Evolutionary conservation across 1,140 invertebrate species (phyloP), one percentile per base, ranked within the genome.

Genomic region (Lepeophtheirus salmonis): DNA sequence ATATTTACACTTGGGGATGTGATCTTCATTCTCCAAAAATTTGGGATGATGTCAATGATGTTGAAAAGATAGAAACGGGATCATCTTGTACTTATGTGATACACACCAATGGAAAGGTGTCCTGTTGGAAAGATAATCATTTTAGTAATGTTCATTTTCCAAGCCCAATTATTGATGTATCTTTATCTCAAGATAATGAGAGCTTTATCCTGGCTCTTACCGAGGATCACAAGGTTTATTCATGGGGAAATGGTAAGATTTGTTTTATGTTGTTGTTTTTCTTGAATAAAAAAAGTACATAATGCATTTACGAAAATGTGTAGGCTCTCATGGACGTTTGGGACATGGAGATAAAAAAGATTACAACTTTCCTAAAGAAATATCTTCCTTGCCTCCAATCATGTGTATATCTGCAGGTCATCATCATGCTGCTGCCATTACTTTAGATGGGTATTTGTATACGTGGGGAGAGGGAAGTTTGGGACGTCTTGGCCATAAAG

Each of bases 381-480:
- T 17, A n/a, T 17, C 13, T 48, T 30, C 17, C 64, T 51, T 12
- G 30, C 50, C 17, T 53, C 18, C 30, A 6, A 23, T 57, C 13
- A 21, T 2, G 2, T 25, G 17, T 4, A 57, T 57, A 30, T 73
- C 77, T 63, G 79, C 78, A 65, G 80, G 80, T n/a, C 80, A 79
- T 66, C 70, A 78, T 20, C 80, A 79, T 66, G 76, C 75, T 65
- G 77, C 76, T 52, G 75, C 74, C 53, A 74, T 79, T 4, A 77
- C 77, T 1, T 71, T 73, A 50, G 73, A 76, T 63, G 77, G 77
- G 2, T 68, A 72, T 61, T 66, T 79, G 21, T 79, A 73, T 63
- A 78, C 76, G 0, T 79, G 76, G 77, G 80, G 80, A 4, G 76
- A 80, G 66, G 79, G 80, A n/a, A 79, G 78, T 67, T 76, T 77